Conservation (phyloP, 2,888 invertebrate species). For the Chaitophorus viminalis region DNA sequence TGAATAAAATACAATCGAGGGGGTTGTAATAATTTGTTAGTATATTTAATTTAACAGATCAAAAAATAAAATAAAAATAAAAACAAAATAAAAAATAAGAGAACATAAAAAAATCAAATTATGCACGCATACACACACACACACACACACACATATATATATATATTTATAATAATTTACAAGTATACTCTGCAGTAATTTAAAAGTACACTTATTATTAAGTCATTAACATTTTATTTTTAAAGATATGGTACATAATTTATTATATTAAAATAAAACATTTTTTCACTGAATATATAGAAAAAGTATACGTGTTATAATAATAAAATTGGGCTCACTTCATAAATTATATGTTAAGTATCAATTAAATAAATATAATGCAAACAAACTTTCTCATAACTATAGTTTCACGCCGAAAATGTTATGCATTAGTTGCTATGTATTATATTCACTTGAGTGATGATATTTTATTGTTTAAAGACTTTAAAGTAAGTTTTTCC, state of each 20-base stretch:
- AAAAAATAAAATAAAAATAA: no score
- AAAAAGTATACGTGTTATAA: constrained; percentile 5
- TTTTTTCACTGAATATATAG: not conserved
- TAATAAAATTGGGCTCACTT: not conserved
- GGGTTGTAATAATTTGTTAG: not conserved
- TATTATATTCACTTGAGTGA: constrained; percentile 13
- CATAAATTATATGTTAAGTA: constrained; percentile 15
- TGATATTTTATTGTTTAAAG: constrained; percentile 30
- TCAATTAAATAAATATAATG: constrained; percentile 11
- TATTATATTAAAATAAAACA: not conserved
- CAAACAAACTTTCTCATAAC: constrained; percentile 21
- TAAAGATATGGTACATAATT: not conserved
- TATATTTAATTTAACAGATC: no score
- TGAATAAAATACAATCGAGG: not conserved
- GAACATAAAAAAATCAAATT: no score
- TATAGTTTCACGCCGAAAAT: constrained; percentile 34
- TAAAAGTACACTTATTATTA: not conserved
- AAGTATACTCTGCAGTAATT: no score
- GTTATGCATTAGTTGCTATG: not conserved
- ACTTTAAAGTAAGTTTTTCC: not conserved
- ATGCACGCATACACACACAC: no score
- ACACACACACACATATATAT: no score
- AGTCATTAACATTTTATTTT: not conserved
- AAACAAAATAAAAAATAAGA: no score
- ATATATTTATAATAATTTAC: no score